Conservation (phyloP, 1,140 invertebrate species). For the Dryas iulia region DNA sequence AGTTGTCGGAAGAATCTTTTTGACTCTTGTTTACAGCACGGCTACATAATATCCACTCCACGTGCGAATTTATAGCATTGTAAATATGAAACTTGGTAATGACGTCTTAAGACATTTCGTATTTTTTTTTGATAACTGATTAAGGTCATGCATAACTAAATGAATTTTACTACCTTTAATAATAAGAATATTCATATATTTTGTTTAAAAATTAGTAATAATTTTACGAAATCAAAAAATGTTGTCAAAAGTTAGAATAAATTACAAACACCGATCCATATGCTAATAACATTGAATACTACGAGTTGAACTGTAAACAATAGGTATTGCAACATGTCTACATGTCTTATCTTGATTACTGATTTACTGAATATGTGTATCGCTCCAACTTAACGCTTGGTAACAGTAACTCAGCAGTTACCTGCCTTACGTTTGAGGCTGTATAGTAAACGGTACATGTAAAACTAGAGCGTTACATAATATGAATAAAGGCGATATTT, state of each 20-base stretch:
- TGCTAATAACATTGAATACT: neutral
- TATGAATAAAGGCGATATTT: constrained; percentile 15
- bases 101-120: neutral
- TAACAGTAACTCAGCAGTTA: constrained; percentile 36
- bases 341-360: constrained; percentile 40
- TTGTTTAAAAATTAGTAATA: too few species aligned
- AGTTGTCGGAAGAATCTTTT: constrained; percentile 50
- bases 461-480: neutral
- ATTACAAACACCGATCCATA: neutral
- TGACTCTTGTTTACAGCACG: constrained; percentile 25
- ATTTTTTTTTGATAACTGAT: neutral
- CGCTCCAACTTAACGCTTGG: constrained; percentile 26
- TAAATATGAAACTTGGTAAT: constrained; percentile 4
- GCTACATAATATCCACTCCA: constrained; percentile 16
- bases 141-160: neutral
- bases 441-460: neutral
- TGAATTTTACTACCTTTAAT: too few species aligned
- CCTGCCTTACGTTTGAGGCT: constrained; percentile 2
- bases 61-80: constrained; percentile 1
- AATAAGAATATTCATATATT: too few species aligned
- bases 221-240: neutral
- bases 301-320: constrained; percentile 32
- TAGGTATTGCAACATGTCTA: constrained; percentile 31
- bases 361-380: constrained; percentile 34
- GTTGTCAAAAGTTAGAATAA: neutral